These are phyloP conservation scores for Lutjanus erythropterus DNA, from an alignment of 2,113 vertebrate genomes.

Conservation along the genomic window DNA sequence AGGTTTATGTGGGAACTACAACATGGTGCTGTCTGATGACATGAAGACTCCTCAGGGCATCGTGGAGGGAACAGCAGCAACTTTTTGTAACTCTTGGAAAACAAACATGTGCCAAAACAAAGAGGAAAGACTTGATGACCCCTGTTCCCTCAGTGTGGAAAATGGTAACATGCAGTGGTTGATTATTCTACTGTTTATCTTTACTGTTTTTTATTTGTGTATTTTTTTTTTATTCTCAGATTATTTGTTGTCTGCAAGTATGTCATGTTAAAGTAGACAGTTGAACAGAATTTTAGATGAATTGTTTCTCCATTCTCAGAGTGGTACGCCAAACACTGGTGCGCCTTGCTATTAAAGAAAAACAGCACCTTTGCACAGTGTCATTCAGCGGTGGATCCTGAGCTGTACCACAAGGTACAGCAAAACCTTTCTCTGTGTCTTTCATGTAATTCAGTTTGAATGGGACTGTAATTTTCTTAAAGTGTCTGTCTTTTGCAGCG, in stretches of 20 bases:
- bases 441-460: background rate
- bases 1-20: constrained; percentile 98
- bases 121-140: constrained; percentile 88
- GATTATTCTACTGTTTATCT: background rate
- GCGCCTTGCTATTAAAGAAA: constrained; percentile 86
- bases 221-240: background rate
- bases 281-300: background rate
- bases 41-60: constrained; percentile 89
- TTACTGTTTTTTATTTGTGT: too few relatives aligned
- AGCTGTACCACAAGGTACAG: constrained; percentile 91
- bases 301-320: constrained; percentile 78
- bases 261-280: background rate
- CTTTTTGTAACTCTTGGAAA: constrained; percentile 95
- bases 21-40: constrained; percentile 90
- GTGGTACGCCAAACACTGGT: constrained; percentile 94
- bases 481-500: constrained; percentile 83
- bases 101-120: constrained; percentile 87
- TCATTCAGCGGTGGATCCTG: constrained; percentile 86
- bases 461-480: background rate
- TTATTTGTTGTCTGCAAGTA: background rate
- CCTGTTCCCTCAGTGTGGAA: constrained; percentile 94
- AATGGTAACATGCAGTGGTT: constrained; percentile 86
- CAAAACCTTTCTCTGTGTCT: background rate
- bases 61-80: constrained; percentile 90
- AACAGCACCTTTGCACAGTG: constrained; percentile 88